Evolutionary conservation across 2,797 vertebrate species (phyloP), one percentile per base, ranked within the genome.

Genomic region (Fringilla coelebs): DNA sequence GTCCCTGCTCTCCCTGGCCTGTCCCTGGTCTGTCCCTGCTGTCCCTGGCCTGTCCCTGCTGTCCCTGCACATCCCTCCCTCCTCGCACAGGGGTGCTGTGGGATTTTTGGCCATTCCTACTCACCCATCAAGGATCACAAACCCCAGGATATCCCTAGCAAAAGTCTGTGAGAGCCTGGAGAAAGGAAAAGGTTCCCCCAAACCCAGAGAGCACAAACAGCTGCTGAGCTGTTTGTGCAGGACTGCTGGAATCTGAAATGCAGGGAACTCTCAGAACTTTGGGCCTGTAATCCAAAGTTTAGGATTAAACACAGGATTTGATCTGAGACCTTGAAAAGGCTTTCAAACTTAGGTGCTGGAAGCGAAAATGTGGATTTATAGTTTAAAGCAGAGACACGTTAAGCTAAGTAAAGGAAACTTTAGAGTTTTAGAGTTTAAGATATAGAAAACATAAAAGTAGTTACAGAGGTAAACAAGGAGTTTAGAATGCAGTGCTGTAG

Each of bases 81-180:
- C 66, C 60, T 34, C 3, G 7, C 26, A 34, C 9, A n/a, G 4
- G 7, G 21, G 0, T 71, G 63, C 17, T 4, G 13, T 1, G 21
- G 31, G 24, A n/a, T 12, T 48, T 75, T 49, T 34, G 62, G 21
- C 24, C 52, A 6, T 32, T 49, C 13, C 26, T 10, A 7, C 38
- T 49, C 46, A 43, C 9, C n/a, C 54, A 32, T 26, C 49, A 46
- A 34, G 57, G 26, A 18, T 29, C 16, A 31, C 2, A 46, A 86
- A 40, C 12, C 3, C 17, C 46, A 28, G 17, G 1, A 11, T 26
- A 34, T 19, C 52, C 17, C 13, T 13, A 25, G 17, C 21, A 68
- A n/a, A 60, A 32, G 8, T 41, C 28, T 21, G 17, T 7, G 34
- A 63, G 66, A 83, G 12, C 15, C 70, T 68, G 51, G 18, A 48